Conservation (phyloP, 2,888 invertebrate species). For the Folsomia candida region DNA sequence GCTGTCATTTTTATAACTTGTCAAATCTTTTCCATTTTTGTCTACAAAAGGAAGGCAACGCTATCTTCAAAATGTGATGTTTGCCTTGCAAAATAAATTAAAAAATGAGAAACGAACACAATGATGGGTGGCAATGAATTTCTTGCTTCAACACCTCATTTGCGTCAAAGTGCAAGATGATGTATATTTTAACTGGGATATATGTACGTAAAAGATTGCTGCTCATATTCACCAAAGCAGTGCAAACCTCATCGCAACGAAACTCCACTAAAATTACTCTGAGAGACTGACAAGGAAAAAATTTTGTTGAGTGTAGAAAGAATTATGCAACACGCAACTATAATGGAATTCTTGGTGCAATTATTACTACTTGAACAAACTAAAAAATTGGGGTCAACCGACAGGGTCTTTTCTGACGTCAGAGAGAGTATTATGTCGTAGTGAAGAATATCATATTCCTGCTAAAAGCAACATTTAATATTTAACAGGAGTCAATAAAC, state of each 20-base stretch:
- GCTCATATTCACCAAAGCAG: not conserved
- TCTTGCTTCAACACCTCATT: not conserved
- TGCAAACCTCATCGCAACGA: not conserved
- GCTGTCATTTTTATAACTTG: not conserved
- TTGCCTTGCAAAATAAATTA: constrained; percentile 12
- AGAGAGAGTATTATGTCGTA: constrained; percentile 3
- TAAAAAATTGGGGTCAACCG: constrained; percentile 44
- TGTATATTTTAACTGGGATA: not conserved
- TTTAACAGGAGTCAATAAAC: not conserved
- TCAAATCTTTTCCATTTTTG: not conserved
- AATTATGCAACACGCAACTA: constrained; percentile 27
- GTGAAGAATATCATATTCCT: not conserved
- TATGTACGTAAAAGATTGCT: too few relatives aligned
- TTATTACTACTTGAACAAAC: constrained; percentile 13
- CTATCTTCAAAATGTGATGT: not conserved
- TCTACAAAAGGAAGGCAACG: not conserved
- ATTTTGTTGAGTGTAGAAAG: not conserved
- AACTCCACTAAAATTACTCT: too few relatives aligned
- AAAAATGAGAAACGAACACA: not conserved
- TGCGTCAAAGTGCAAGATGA: not conserved
- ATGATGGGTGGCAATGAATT: not conserved
- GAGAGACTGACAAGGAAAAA: not conserved
- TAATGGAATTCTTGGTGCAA: constrained; percentile 21
- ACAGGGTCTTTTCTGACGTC: constrained; percentile 46
- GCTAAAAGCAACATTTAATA: not conserved